phyloP scores from a whole-genome alignment of 2,797 vertebrate genomes.

The Sebastes taczanowskii region DNA sequence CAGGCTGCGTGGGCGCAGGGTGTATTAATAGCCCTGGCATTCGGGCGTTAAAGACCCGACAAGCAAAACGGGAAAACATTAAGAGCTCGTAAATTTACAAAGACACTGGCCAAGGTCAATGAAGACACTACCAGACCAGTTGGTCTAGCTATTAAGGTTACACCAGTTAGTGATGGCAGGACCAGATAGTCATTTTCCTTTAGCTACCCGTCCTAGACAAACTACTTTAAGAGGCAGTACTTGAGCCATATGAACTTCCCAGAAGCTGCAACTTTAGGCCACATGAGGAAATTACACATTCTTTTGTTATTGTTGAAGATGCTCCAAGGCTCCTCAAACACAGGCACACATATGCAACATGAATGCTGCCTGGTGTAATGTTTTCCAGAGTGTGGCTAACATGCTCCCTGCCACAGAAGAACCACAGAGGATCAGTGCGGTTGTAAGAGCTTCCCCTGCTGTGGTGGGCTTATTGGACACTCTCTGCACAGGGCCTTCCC shows the following conservation, averaged over 20 bases:
- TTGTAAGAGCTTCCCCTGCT: constrained; percentile 68
- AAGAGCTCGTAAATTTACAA: constrained; percentile 41
- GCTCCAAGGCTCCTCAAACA: constrained; percentile 61
- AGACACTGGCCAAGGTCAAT: constrained; percentile 43
- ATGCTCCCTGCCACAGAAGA: constrained; percentile 61
- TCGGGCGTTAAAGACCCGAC: constrained; percentile 43
- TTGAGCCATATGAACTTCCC: constrained; percentile 17
- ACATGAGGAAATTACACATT: constrained; percentile 72
- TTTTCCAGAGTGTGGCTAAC: constrained; percentile 77
- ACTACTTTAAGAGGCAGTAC: constrained; percentile 3
- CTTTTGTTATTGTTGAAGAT: constrained; percentile 73
- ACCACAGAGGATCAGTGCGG: constrained; percentile 76
- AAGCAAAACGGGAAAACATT: constrained; percentile 50
- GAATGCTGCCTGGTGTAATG: constrained; percentile 67
- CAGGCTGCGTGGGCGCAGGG: constrained; percentile 40
- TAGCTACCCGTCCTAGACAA: background rate
- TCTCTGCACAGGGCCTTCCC: constrained; percentile 52
- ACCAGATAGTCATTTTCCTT: constrained; percentile 6
- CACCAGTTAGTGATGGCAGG: background rate
- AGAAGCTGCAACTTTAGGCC: constrained; percentile 30
- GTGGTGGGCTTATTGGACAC: constrained; percentile 67
- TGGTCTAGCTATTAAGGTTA: constrained; percentile 5
- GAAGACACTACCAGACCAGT: background rate
- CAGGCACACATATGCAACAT: constrained; percentile 53
- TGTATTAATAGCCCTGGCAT: constrained; percentile 69